Evolutionary conservation across 2,797 vertebrate genomes (phyloP).

Genomic region (Setipinna tenuifilis): DNA sequence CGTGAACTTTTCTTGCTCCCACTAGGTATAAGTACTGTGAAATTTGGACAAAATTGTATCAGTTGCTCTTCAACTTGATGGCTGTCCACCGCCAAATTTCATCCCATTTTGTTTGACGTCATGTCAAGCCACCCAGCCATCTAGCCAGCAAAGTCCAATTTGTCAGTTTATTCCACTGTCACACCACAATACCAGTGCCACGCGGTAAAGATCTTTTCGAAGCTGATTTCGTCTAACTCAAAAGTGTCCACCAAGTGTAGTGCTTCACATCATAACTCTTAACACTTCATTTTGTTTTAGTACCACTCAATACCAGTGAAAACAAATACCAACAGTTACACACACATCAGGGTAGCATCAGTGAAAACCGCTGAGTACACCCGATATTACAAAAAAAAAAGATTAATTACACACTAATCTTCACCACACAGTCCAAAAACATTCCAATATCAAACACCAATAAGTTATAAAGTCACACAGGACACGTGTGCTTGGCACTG

Average conservation of each 20-base stretch:
- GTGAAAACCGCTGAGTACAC: not conserved
- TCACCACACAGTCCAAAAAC: constrained; percentile 33
- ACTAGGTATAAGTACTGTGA: too few relatives aligned
- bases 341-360: not conserved
- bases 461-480: constrained; percentile 75
- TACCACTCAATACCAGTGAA: not conserved
- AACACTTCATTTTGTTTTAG: not conserved
- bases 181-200: not conserved
- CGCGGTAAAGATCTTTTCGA: not conserved
- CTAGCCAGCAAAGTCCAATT: too few relatives aligned
- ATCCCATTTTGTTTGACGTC: too few relatives aligned
- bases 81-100: too few relatives aligned
- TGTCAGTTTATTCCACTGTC: not conserved
- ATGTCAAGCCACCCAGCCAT: too few relatives aligned
- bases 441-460: constrained; percentile 54
- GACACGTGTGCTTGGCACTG: constrained; percentile 64
- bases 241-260: not conserved
- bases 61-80: too few relatives aligned
- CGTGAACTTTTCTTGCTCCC: too few relatives aligned
- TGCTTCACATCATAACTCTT: not conserved
- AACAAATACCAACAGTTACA: constrained; percentile 2
- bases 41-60: too few relatives aligned
- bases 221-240: not conserved
- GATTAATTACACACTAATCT: constrained; percentile 46
- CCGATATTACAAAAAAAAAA: constrained; percentile 34